phyloP scores from a whole-genome alignment of 2,888 invertebrate genomes.

The Pseudanteris insignis region DNA sequence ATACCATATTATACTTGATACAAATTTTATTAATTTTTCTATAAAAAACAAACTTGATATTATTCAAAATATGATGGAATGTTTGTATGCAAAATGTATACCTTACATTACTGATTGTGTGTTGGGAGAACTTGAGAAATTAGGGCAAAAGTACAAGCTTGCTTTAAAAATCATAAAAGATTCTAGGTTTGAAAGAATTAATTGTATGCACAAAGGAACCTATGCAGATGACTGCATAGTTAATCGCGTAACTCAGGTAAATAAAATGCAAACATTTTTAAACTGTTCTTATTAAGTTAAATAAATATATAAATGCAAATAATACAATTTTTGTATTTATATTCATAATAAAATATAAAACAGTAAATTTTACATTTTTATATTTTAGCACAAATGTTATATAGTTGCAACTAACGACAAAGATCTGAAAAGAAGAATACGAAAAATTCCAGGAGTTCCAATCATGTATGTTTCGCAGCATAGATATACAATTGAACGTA shows the following conservation, averaged over 20 bases:
- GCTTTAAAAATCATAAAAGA: constrained; percentile 95
- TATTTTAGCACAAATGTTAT: constrained; percentile 92
- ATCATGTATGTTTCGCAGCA: constrained; percentile 97
- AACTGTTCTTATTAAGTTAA: no score
- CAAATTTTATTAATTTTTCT: constrained; percentile 98
- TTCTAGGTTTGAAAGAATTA: constrained; percentile 89
- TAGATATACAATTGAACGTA: constrained; percentile 94
- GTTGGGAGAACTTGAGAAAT: constrained; percentile 94
- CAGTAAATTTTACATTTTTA: background rate
- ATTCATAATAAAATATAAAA: background rate
- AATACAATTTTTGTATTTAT: background rate
- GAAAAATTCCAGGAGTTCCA: constrained; percentile 98
- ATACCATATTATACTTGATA: constrained; percentile 95
- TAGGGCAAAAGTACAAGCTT: constrained; percentile 93
- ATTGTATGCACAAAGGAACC: constrained; percentile 96
- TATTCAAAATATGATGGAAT: constrained; percentile 98
- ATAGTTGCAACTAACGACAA: constrained; percentile 99
- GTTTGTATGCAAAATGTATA: constrained; percentile 96
- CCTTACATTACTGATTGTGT: constrained; percentile 99
- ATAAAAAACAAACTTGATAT: constrained; percentile 98
- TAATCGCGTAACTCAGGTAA: constrained; percentile 88
- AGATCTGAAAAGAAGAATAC: constrained; percentile 91
- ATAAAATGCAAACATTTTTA: constrained; percentile 7
- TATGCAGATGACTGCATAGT: constrained; percentile 99
- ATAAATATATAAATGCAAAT: background rate